A percentile compares a stretch with the other conserved stretches of the same genome.
Evolutionary conservation across 2,113 vertebrate species (phyloP).

Genomic region (Odontesthes bonariensis): DNA sequence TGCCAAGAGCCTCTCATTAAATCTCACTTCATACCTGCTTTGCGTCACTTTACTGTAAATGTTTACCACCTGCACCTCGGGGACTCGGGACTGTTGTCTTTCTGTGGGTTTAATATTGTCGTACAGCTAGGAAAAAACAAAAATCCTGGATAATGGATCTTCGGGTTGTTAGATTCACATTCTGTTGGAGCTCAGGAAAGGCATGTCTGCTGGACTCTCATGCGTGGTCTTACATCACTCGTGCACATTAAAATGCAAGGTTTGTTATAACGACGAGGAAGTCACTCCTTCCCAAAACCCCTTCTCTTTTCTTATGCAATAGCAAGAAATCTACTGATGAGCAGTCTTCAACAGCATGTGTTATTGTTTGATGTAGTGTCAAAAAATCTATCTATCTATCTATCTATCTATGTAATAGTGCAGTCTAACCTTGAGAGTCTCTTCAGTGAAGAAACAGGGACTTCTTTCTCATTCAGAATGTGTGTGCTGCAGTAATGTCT

Average conservation of each 20-base stretch:
- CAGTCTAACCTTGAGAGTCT: conserved; percentile 62
- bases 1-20: too few relatives aligned
- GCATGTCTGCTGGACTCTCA: not conserved
- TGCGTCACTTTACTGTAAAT: too few relatives aligned
- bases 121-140: not conserved
- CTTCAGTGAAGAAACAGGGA: conserved; percentile 17
- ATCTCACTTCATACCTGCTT: not conserved
- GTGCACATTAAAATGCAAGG: conserved; percentile 35
- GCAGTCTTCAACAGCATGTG: not conserved
- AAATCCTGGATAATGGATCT: conserved; percentile 5
- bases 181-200: not conserved
- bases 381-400: not conserved
- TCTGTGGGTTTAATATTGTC: too few relatives aligned
- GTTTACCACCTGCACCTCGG: too few relatives aligned
- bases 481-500: conserved; percentile 70
- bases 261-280: conserved; percentile 39
- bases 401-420: conserved; percentile 2
- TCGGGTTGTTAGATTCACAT: conserved; percentile 9
- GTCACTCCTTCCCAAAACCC: conserved; percentile 24
- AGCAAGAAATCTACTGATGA: conserved; percentile 55
- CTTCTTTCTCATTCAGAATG: conserved; percentile 64
- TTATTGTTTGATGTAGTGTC: conserved; percentile 5
- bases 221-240: conserved; percentile 6
- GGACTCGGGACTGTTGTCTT: too few relatives aligned
- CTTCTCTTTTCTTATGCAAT: conserved; percentile 57